These are phyloP conservation scores for Trissolcus basalis DNA, from an alignment of 1,140 invertebrate genomes.

Conservation along the genomic window DNA sequence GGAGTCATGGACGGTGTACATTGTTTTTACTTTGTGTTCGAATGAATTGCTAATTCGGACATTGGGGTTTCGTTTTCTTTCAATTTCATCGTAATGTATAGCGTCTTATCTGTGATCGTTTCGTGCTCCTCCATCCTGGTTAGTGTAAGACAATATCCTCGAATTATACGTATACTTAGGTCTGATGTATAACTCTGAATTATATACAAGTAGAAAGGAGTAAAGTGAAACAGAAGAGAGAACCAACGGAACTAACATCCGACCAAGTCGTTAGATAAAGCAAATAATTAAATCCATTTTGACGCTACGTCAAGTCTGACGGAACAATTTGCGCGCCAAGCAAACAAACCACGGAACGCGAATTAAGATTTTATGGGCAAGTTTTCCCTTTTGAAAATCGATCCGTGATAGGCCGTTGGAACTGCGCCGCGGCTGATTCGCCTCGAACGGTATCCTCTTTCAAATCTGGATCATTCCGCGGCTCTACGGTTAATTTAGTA, in stretches of 20 bases:
- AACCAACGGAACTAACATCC: no score
- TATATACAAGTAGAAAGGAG: conserved; percentile 1
- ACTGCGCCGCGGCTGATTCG: no score
- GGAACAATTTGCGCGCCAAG: conserved; percentile 16
- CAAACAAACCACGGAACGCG: conserved; percentile 11
- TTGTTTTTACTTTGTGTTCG: no score
- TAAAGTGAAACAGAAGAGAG: conserved; percentile 27
- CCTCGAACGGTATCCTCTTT: neutral
- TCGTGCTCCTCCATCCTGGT: no score
- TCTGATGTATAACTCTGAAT: conserved; percentile 11
- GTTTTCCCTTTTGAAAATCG: conserved; percentile 2
- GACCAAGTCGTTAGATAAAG: conserved; percentile 5
- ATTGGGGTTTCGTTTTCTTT: no score
- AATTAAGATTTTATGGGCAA: conserved; percentile 8
- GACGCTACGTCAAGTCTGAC: conserved; percentile 26
- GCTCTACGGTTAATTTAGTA: conserved; percentile 39
- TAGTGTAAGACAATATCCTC: no score
- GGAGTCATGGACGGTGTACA: no score
- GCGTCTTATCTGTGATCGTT: no score
- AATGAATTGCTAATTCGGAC: no score
- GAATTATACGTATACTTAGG: no score
- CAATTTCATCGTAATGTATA: no score
- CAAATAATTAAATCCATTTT: conserved; percentile 44
- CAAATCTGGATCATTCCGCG: conserved; percentile 21
- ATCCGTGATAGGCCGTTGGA: neutral